Evolutionary conservation across 1,140 invertebrate genomes (phyloP), one percentile per base, ranked within the genome.

Genomic region (Papilio polyxenes): DNA sequence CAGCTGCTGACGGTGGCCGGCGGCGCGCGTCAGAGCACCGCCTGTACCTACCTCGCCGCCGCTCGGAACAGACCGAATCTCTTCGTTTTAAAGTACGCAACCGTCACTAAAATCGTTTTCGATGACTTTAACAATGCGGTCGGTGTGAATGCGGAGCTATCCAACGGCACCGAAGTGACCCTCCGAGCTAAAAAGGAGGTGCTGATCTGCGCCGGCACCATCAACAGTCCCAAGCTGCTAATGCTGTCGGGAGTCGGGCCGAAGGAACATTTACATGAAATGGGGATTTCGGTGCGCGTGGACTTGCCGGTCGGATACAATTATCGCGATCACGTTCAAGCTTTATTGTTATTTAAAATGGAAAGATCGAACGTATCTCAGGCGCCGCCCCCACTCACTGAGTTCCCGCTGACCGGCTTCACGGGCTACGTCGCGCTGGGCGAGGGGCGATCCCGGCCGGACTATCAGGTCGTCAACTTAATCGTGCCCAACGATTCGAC

Each of bases 241-340:
- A 95, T 96, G 94, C 86, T 96, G 2, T 96, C 95, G 15, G 96
- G 96, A 10, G 92, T 96, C n/a, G 95, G 96, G 53, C 95, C 95
- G 0, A 87, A 85, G 76, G 83, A 94, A 8, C 92, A 96, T 83
- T 86, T 96, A 7, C 40, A 89, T 49, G 74, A 87, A 40, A 75
- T 92, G 3, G 82, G 85, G 9, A 92, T 95, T 23, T 81, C 86
- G 0, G 86, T 94, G 0, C 83, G 94, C 7, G 76, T 95, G 23
- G 95, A 97, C 86, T 90, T 97, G n/a, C 96, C 96, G 13, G 97
- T 97, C 11, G 97, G 97, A 0, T 91, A 95, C 80, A 97, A 97
- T 88, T 89, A 97, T 10, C 96, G 86, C 53, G 87, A 88, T 51
- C 87, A 89, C 23, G 74, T 82, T 8, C 15, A 76, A 37, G 75